Percentiles rank a stretch among this genome's conserved stretches.
phyloP scores from a whole-genome alignment of 2,888 invertebrate genomes.

The Theristus sp. region DNA sequence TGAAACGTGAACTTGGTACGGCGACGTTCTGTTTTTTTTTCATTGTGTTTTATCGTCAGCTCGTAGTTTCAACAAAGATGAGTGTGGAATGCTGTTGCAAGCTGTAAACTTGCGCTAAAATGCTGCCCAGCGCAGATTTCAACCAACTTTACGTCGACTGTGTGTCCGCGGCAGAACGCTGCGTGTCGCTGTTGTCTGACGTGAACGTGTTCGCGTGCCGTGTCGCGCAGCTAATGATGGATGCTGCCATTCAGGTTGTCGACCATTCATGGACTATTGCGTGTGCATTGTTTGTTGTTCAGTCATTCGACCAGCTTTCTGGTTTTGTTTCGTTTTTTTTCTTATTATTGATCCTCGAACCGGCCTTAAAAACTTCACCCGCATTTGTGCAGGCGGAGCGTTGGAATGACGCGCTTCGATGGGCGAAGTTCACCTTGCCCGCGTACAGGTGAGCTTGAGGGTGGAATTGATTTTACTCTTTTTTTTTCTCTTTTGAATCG shows the following conservation, averaged over 20 bases:
- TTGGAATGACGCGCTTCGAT: background rate
- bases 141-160: background rate
- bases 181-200: background rate
- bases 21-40: background rate
- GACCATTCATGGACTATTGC: too few relatives aligned
- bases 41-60: background rate
- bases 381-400: background rate
- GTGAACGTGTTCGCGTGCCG: background rate
- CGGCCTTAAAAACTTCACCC: too few relatives aligned
- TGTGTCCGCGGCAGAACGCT: background rate
- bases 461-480: too few relatives aligned
- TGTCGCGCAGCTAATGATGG: background rate
- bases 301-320: too few relatives aligned
- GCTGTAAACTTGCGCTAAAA: too few relatives aligned
- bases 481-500: background rate
- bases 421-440: background rate
- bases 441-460: background rate
- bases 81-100: background rate
- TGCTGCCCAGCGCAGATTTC: background rate
- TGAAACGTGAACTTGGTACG: background rate
- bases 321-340: too few relatives aligned
- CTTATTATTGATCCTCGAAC: too few relatives aligned
- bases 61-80: background rate
- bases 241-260: too few relatives aligned
- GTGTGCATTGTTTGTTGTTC: too few relatives aligned